Percentiles rank a stretch among this genome's conserved stretches.
Evolutionary conservation across 1,140 invertebrate species (phyloP).

Genomic region (Mylabris phalerata): DNA sequence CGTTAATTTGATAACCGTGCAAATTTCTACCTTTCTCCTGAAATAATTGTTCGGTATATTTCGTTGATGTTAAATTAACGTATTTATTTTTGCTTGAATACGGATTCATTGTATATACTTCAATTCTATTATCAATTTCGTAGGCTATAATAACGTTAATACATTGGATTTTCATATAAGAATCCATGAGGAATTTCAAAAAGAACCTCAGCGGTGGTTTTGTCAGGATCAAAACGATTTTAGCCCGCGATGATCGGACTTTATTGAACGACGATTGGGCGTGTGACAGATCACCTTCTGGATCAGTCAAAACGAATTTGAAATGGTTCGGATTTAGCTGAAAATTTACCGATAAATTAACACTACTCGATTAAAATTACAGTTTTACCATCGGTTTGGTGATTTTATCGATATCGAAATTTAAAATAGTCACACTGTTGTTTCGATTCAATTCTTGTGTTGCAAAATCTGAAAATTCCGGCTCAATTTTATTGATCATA

Average conservation of each 20-base stretch:
- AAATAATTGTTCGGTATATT: neutral
- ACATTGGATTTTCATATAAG: conserved; percentile 1
- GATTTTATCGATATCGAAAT: neutral
- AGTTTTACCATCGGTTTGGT: neutral
- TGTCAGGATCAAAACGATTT: conserved; percentile 3
- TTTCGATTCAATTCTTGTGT: neutral
- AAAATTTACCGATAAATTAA: neutral
- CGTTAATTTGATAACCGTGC: conserved; percentile 1
- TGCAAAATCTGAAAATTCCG: conserved; percentile 3
- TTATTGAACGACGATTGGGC: neutral
- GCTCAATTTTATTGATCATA: conserved; percentile 2
- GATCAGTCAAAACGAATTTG: conserved; percentile 4
- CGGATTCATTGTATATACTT: conserved; percentile 3
- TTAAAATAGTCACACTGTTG: neutral
- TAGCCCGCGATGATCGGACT: neutral
- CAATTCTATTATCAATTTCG: conserved; percentile 3
- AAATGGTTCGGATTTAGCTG: conserved; percentile 6
- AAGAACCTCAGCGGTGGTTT: neutral
- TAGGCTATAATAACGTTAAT: conserved; percentile 7
- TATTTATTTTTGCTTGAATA: conserved; percentile 1
- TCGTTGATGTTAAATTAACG: neutral
- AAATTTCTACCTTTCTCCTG: conserved; percentile 5
- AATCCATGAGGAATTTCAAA: neutral
- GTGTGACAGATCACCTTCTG: conserved; percentile 2
- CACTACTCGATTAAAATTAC: neutral